Conservation (phyloP, 2,797 vertebrate genomes). For the Falco rusticolus region DNA sequence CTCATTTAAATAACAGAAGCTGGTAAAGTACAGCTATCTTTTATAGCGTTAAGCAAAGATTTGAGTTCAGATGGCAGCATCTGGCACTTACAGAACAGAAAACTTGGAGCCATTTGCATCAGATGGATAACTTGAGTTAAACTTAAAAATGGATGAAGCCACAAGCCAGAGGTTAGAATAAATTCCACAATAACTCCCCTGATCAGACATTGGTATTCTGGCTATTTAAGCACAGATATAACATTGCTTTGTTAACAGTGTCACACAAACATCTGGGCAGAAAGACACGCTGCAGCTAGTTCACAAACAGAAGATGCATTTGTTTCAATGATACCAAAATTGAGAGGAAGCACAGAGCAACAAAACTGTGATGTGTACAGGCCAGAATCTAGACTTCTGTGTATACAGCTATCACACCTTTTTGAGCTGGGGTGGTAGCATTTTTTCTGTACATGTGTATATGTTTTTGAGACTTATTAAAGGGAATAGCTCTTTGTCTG, state of each 20-base stretch:
- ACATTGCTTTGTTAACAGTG: conserved; percentile 27
- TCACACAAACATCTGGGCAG: conserved; percentile 22
- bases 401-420: not conserved
- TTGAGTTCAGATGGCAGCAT: conserved; percentile 61
- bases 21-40: conserved; percentile 65
- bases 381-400: not conserved
- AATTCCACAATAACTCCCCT: conserved; percentile 28
- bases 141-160: conserved; percentile 58
- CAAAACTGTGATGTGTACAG: not conserved
- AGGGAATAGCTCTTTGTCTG: not conserved
- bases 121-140: conserved; percentile 51
- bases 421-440: not conserved
- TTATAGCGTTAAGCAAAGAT: conserved; percentile 50
- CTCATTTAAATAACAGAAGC: conserved; percentile 70
- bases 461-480: not conserved
- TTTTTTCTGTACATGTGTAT: not conserved
- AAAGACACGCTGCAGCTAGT: not conserved
- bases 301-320: conserved; percentile 30
- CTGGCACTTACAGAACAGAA: conserved; percentile 65
- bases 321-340: conserved; percentile 25
- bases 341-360: conserved; percentile 8
- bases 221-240: conserved; percentile 41
- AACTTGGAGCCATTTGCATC: conserved; percentile 57
- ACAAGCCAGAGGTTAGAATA: conserved; percentile 25
- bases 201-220: not conserved